These are phyloP conservation scores for Drosophila nigricruria DNA, from an alignment of 2,888 invertebrate genomes.

Conservation along the genomic window DNA sequence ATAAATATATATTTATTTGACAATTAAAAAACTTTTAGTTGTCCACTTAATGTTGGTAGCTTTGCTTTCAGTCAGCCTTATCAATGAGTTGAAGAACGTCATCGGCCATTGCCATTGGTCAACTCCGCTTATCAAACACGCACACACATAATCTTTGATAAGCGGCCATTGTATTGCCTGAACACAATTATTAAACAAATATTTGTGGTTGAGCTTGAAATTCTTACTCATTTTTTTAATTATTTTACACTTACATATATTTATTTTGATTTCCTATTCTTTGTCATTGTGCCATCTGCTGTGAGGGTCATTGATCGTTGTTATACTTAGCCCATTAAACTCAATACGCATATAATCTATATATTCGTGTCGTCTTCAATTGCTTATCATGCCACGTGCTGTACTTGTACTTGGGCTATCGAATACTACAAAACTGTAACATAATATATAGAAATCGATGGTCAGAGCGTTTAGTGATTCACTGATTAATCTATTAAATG, in stretches of 20 bases:
- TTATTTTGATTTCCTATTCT: background rate
- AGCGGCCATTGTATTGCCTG: constrained; percentile 1
- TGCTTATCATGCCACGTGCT: constrained; percentile 29
- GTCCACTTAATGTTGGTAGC: constrained; percentile 12
- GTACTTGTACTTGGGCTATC: background rate
- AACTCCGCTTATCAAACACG: constrained; percentile 11
- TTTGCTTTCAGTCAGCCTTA: constrained; percentile 7
- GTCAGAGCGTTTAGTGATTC: constrained; percentile 20
- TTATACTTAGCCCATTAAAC: no score
- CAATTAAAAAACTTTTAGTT: constrained; percentile 14
- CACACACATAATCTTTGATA: constrained; percentile 7
- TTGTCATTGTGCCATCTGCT: background rate
- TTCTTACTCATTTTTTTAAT: background rate
- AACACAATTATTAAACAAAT: constrained; percentile 10
- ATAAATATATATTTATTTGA: background rate
- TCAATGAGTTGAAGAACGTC: constrained; percentile 9
- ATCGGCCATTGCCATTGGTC: constrained; percentile 32
- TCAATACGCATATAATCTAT: constrained; percentile 6
- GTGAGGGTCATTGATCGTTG: no score
- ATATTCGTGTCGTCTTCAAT: constrained; percentile 1
- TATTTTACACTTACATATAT: background rate
- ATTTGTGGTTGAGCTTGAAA: constrained; percentile 6
- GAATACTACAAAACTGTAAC: background rate
- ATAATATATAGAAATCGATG: constrained; percentile 6
- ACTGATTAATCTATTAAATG: constrained; percentile 1